Evolutionary conservation across 2,113 vertebrate genomes (phyloP), one percentile per base, ranked within the genome.

Genomic region (cattle (Bos taurus)): DNA sequence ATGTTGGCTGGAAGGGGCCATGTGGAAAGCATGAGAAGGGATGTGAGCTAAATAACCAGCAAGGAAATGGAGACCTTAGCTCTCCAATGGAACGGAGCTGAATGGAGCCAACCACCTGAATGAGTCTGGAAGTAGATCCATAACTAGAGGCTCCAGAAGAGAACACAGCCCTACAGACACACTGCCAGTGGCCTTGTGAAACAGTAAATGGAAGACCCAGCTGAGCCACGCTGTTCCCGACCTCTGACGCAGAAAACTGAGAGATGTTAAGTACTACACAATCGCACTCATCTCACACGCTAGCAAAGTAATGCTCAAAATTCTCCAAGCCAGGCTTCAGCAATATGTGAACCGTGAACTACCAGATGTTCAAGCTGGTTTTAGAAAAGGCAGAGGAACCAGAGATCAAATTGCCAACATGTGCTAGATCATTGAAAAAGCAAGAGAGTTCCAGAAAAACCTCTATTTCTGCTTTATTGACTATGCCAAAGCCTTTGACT

Each of bases 361-460:
- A 10, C 64, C 33, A 2, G 33, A 36, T 67, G 64, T 67, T 67
- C 64, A 36, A 36, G 64, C 33, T 67, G 64, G 64, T 36, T 67
- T 67, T 36, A 67, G 64, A 67, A 21, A 67, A 67, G 64, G 64
- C 16, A 67, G 64, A 67, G 64, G 33, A n/a, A 67, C 64, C 33
- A 67, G 64, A 21, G 33, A 21, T 36, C 64, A n/a, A 67, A 19
- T n/a, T n/a, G 33, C 62, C 64, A 67, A 10, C 8, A 67, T 36
- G 0, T 0, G 4, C 64, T 36, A 4, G 33, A 67, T 67, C 33
- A 36, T 21, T 0, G 0, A 36, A 67, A 67, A 67, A 67, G 64
- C 33, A 67, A n/a, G 4, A 67, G 4, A 67, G 33, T 67, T 67
- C 64, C 8, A 67, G 64, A 67, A 67, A 36, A 67, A 11, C 17